Base-by-base conservation (phyloP, 2,888 invertebrate genomes). In the Cenopis cana region DNA sequence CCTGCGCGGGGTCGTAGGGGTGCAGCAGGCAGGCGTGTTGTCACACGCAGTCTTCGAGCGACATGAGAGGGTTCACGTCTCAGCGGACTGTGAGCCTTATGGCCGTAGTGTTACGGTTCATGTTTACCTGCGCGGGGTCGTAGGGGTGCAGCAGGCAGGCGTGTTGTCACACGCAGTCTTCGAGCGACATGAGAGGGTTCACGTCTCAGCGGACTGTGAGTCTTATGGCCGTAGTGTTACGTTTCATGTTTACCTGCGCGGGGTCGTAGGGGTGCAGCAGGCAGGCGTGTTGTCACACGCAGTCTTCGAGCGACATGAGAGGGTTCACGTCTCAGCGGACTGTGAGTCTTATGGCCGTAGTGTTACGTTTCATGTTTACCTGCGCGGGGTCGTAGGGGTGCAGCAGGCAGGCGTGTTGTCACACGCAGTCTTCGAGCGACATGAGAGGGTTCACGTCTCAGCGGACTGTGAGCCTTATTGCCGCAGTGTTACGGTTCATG, bases 311-410 rank as follows among this genome's bases (percentile, higher is more conserved):
- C 1, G 99, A 99, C 99, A 99, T 99, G 82, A 99, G 95, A 82
- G 99, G 99, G 95, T 99, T 99, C 91, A 99, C 98, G 95, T 99
- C n/a, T n/a, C n/a, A n/a, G n/a, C n/a, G n/a, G n/a, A n/a, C n/a
- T n/a, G n/a, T n/a, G n/a, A n/a, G n/a, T n/a, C n/a, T n/a, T n/a
- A n/a, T n/a, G n/a, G 14, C n/a, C 29, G 12, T 2, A 38, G 57
- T 11, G 10, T 10, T 38, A 59, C 41, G 24, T 41, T 41, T 2
- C 49, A 14, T 18, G 24, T 33, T 65, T 76, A 92, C 91, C 88
- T 91, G 91, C 85, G 87, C 79, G 79, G 92, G 91, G 79, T 94
- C 92, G 81, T 89, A 87, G 76, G 92, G 93, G 79, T 93, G 93
- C 90, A 92, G 89, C 88, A 94, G 86, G 89, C 93, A 94, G 92